Base-by-base conservation (phyloP, 2,113 vertebrate genomes). In the Strix aluco region DNA sequence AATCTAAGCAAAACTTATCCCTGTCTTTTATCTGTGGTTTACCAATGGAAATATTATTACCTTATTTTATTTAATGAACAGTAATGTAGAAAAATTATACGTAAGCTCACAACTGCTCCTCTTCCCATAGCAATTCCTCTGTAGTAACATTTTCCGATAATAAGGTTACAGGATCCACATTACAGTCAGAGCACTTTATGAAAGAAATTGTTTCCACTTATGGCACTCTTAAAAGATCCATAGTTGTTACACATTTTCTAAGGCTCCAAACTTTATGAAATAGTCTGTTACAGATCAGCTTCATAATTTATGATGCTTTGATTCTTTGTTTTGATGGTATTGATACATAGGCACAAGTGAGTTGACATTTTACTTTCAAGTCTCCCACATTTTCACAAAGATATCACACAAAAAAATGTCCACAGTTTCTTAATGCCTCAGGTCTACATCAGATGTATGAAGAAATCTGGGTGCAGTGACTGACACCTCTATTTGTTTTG, bases 21-120 rank as follows among this genome's bases (percentile, higher is more conserved):
- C 36, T 78, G 38, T 46, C 84, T 95, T 94, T 81, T 29, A 42
- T 88, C 47, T 36, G 46, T 81, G 55, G 22, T 67, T 97, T 81
- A 66, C 51, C n/a, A 71, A 16, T 81, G 55, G 70, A 87, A 86
- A 79, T 62, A 77, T 73, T 52, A 88, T 73, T 93, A 67, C 34
- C 27, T 86, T 84, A 51, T 90, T 92, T 86, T 81, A 91, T 80
- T 90, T 94, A 88, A 92, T 90, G 42, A 96, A 92, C 42, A 86
- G 71, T 77, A 93, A 90, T 81, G 20, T 52, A 88, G 79, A 95
- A 90, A 85, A 94, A 92, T 62, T 66, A 36, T 49, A 77, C 29
- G 25, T 77, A 77, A 86, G 27, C 40, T 88, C 74, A 62, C 62
- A 92, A 57, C 71, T 47, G 54, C 67, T 91, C 20, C 32, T 81